Evolutionary conservation across 2,113 vertebrate species (phyloP).

Genomic region (Scolopax mira): DNA sequence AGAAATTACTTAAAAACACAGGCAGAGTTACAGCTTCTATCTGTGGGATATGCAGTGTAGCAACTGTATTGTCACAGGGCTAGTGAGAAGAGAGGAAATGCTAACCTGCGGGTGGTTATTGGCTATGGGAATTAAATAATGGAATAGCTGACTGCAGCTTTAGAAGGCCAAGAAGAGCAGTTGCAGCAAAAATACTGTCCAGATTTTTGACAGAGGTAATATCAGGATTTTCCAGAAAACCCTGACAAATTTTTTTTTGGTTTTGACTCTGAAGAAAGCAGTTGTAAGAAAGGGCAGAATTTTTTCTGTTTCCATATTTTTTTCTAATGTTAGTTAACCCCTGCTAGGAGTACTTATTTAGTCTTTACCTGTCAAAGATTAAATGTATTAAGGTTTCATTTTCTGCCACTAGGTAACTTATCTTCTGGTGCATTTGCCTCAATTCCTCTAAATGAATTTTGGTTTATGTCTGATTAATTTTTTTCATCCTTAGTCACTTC

Average conservation of each 20-base stretch:
- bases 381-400: not conserved
- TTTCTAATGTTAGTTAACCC: not conserved
- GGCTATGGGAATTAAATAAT: not conserved
- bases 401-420: not conserved
- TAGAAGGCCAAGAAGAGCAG: not conserved
- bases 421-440: not conserved
- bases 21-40: not conserved
- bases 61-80: not conserved
- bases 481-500: not conserved
- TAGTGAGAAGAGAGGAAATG: not conserved
- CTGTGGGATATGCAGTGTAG: not conserved
- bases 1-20: not conserved
- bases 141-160: not conserved
- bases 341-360: not conserved
- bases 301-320: not conserved
- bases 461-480: not conserved
- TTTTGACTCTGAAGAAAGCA: not conserved
- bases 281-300: not conserved
- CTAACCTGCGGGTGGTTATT: not conserved
- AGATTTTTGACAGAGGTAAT: not conserved
- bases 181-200: not conserved
- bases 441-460: not conserved
- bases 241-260: not conserved
- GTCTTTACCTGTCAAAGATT: not conserved
- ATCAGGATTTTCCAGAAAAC: not conserved